Evolutionary conservation across 2,113 vertebrate species (phyloP).

Genomic region (Eudyptes chrysolophus): DNA sequence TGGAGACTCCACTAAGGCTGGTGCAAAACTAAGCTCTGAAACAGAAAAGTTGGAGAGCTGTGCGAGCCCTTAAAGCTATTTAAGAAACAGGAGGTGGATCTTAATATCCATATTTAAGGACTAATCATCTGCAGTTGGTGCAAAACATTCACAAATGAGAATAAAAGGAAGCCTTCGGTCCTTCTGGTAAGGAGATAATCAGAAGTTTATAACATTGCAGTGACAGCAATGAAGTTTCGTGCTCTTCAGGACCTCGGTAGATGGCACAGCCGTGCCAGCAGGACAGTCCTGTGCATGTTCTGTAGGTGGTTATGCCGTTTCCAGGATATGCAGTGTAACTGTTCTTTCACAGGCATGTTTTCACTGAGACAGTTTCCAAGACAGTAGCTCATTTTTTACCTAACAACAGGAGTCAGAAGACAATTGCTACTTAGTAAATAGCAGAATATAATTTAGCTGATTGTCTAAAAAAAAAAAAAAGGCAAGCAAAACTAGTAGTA

Average conservation of each 20-base stretch:
- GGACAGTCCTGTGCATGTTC: not conserved
- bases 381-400: not conserved
- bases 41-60: not conserved
- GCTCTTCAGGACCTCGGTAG: not conserved
- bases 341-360: not conserved
- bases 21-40: not conserved
- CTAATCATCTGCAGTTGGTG: not conserved
- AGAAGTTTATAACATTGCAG: not conserved
- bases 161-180: not conserved
- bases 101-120: not conserved
- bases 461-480: not conserved
- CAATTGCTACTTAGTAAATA: not conserved
- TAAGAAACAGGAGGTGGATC: slow-evolving; percentile 15
- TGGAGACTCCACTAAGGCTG: not conserved
- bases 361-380: not conserved
- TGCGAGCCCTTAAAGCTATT: not conserved
- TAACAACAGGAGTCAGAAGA: not conserved
- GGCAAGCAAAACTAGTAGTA: not conserved
- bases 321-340: not conserved
- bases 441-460: not conserved
- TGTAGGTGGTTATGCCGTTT: not conserved
- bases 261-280: not conserved
- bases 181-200: not conserved
- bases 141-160: not conserved
- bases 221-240: not conserved